These are phyloP conservation scores for Pheosia tremula DNA, from an alignment of 2,888 invertebrate species.

Conservation along the genomic window DNA sequence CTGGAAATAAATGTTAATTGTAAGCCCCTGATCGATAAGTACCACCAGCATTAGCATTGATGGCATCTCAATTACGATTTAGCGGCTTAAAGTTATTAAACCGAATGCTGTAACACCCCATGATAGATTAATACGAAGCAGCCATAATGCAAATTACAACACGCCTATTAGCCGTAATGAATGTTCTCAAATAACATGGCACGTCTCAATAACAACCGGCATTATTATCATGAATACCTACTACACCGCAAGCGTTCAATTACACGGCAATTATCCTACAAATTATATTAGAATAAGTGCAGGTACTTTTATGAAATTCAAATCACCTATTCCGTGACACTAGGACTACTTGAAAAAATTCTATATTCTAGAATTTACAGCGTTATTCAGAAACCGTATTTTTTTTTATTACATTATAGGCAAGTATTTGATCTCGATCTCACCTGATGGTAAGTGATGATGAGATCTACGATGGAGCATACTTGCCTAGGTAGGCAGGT, in stretches of 20 bases:
- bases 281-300: constrained; percentile 40
- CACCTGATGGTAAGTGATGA: too few relatives aligned
- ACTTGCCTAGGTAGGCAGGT: too few relatives aligned
- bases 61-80: too few relatives aligned
- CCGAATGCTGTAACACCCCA: background rate
- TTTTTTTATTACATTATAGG: too few relatives aligned
- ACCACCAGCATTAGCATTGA: too few relatives aligned
- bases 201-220: constrained; percentile 13
- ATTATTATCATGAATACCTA: constrained; percentile 23
- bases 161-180: background rate
- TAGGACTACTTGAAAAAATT: background rate
- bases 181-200: constrained; percentile 1
- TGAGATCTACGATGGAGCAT: too few relatives aligned
- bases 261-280: constrained; percentile 37
- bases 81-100: background rate
- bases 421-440: too few relatives aligned
- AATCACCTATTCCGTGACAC: constrained; percentile 22
- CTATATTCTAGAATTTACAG: background rate
- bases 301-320: constrained; percentile 19
- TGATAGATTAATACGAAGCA: background rate
- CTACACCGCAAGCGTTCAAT: constrained; percentile 26
- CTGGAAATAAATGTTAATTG: too few relatives aligned
- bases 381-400: too few relatives aligned
- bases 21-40: too few relatives aligned
- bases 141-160: background rate